Evolutionary conservation across 1,140 invertebrate species (phyloP), one percentile per base, ranked within the genome.

Genomic region (Drosophila persimilis): DNA sequence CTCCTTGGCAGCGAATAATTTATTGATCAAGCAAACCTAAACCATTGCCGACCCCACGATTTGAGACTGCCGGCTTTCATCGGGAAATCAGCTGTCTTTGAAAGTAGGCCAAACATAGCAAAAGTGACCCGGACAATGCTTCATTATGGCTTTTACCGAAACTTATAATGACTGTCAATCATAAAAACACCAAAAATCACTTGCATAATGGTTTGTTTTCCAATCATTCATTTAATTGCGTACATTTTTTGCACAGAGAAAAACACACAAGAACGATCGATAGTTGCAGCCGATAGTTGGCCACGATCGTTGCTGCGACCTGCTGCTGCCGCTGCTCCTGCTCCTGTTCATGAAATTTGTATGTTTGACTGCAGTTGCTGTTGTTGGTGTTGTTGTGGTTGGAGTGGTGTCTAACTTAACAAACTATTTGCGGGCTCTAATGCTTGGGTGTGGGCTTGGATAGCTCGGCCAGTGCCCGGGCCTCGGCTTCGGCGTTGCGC

Each of bases 401-500:
- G 20, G 53, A 44, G 52, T 51, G 39, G 44, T 43, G 48, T 59
- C 67, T 60, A 80, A 81, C 53, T 59, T 78, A 72, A 75, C 54
- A 9, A 45, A 48, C 46, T 53, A 43, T 44, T 26, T 43, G 45
- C 44, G 22, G 48, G n/a, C 22, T 31, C 29, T 60, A 77, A 15
- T 86, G 57, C 45, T 85, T 69, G 20, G 56, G 24, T 11, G 41
- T 52, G 50, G 89, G 89, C 58, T 71, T 67, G 22, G 90, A 91
- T 1, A 91, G 64, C 54, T 80, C 85, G 2, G 65, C 90, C 66
- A 91, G 45, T 11, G 90, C 91, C 35, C 67, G 66, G 43, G 53
- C 71, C 58, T 91, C 91, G 15, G 86, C 93, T 24, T 92, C 93
- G 1, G 90, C 65, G 45, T 92, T 92, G 0, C 89, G 66, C 60